Conservation (phyloP, 2,888 invertebrate species). For the Synanthedon vespiformis region DNA sequence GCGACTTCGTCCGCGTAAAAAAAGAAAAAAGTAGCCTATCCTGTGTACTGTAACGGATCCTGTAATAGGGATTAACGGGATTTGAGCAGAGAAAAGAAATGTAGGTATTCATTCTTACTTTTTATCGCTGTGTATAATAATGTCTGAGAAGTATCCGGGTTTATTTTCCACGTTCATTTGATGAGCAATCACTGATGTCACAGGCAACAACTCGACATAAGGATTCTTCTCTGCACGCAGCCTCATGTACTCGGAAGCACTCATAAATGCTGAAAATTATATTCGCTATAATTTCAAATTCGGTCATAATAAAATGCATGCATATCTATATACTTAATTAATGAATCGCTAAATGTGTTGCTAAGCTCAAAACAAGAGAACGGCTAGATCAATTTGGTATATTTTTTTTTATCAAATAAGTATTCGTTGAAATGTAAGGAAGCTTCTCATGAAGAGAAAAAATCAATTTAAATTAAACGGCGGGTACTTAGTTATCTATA, state of each 20-base stretch:
- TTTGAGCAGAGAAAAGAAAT: not conserved
- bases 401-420: no score
- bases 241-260: slow-evolving; percentile 65
- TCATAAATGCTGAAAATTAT: slow-evolving; percentile 67
- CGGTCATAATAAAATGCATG: not conserved
- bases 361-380: no score
- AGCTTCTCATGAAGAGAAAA: no score
- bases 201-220: slow-evolving; percentile 62
- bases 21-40: no score
- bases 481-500: no score
- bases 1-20: no score
- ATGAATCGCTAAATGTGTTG: no score
- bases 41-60: no score
- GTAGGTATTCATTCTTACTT: slow-evolving; percentile 39
- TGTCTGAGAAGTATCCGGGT: slow-evolving; percentile 72
- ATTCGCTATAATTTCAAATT: not conserved
- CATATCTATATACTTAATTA: not conserved
- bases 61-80: no score
- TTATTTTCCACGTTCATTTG: slow-evolving; percentile 62
- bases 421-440: no score
- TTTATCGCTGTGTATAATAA: slow-evolving; percentile 71
- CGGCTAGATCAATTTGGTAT: no score
- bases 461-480: no score
- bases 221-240: slow-evolving; percentile 44
- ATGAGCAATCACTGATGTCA: slow-evolving; percentile 71